Evolutionary conservation across 1,140 invertebrate genomes (phyloP), one percentile per base, ranked within the genome.

Genomic region (Drosophila nasuta): DNA sequence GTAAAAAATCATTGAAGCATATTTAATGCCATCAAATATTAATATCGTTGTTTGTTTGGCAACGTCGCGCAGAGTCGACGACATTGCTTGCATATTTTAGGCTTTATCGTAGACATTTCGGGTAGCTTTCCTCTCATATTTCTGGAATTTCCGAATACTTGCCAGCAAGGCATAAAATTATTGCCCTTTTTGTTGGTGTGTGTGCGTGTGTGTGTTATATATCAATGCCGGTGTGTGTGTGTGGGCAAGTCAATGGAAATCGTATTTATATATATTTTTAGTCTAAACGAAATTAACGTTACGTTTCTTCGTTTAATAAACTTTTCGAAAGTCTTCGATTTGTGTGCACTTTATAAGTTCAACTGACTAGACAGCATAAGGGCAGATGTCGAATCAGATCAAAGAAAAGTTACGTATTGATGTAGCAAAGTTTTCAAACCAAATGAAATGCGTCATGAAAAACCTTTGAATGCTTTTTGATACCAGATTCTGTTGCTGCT

Each of bases 21-120:
- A 82, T 78, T 81, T 81, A 75, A 82, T 81, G 62, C 58, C 65
- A 82, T 77, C 57, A 79, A 80, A 77, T 74, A 82, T 82, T 85
- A 71, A 80, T 79, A 57, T 62, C 49, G 30, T 62, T 74, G 75
- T 75, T 77, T 77, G 64, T 73, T 77, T 72, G 59, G 35, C 66
- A 75, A 68, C 59, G 48, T 64, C 59, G 59, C 67, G 67, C 35
- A 57, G 43, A 75, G 30, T 30, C 65, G 54, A 57, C 67, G 73
- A 75, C 67, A 71, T 71, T 66, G 13, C 62, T 66, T 66, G 74
- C 68, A 76, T 76, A 76, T 72, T 76, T 72, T 56, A 46, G 73
- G 54, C 45, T 46, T 43, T 54, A 49, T 51, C 49, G 13, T 58
- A 69, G 57, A 60, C 35, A 51, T 63, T 71, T 58, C 64, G 5